Conservation (phyloP, 2,113 vertebrate genomes). For the Pipa parva region DNA sequence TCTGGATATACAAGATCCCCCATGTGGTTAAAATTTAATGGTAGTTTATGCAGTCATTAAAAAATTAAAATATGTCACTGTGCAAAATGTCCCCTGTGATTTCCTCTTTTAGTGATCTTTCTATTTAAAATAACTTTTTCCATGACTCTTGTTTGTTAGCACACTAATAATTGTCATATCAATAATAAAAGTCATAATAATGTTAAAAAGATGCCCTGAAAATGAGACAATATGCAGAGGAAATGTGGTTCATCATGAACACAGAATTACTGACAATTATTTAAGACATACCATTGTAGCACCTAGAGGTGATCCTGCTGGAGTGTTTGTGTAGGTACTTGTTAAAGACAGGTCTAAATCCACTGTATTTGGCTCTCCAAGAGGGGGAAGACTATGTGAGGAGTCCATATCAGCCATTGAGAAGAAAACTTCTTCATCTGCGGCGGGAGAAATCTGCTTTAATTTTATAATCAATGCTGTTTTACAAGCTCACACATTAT, state of each 20-base stretch:
- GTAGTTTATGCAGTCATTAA: no score
- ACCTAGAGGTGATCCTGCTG: constrained; percentile 83
- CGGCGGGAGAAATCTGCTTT: constrained; percentile 24
- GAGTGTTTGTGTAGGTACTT: constrained; percentile 85
- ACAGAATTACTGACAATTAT: background rate
- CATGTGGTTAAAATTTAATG: no score
- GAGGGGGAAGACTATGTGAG: constrained; percentile 92
- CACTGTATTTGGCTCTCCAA: constrained; percentile 89
- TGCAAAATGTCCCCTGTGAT: no score
- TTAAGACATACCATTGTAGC: constrained; percentile 67
- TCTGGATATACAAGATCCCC: no score
- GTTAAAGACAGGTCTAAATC: constrained; percentile 91
- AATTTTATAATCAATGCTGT: background rate
- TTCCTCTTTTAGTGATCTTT: no score
- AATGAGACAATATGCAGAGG: no score
- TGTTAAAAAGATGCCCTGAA: background rate
- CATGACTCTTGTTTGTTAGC: no score
- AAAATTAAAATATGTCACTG: no score
- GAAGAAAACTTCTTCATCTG: constrained; percentile 96
- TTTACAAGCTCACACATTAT: background rate
- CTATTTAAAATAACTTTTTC: no score
- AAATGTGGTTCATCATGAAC: no score
- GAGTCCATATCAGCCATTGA: constrained; percentile 99
- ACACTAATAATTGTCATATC: no score
- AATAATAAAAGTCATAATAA: background rate